Base-by-base conservation (phyloP, 2,888 invertebrate species). In the Xestia xanthographa region DNA sequence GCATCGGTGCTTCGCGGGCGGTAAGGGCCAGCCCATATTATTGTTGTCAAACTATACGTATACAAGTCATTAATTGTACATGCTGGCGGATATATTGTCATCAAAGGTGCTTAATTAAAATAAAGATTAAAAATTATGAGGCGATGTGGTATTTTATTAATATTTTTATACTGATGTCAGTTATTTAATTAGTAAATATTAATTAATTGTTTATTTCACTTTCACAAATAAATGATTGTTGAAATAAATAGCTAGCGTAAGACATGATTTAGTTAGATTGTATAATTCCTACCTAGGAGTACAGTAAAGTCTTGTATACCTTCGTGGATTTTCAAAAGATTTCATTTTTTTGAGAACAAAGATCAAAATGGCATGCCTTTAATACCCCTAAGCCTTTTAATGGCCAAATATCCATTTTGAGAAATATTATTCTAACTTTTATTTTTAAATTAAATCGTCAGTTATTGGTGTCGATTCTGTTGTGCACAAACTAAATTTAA, bases 1-100 rank as follows among this genome's bases (percentile, higher is more conserved):
- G 78, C 62, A 86, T 84, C 50, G 73, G 73, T 45, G n/a, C 29
- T 65, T 38, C 65, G 66, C 66, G 63, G 56, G 71, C 50, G 65
- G 56, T 81, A 34, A 58, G 34, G 66, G 53, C 69, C 22, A 5
- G 62, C 29, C 50, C 38, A 53, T 45, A 34, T 17, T 67, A 67
- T 43, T 68, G 56, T 53, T 69, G 38, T 67, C 6, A 38, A 1
- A 34, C 22, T 45, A 9, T 53, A 38, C 60, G 71, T 45, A 9
- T 53, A 38, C 60, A 75, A 34, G 58, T 56, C 45, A 79, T 76
- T 82, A n/a, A n/a, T n/a, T 41, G 34, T 48, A 70, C 63, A 58
- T 8, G 43, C 17, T 20, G 14, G 22, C n/a, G 53, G 48, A 43
- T 65, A 34, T 43, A 12, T 43, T 77, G 81, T 58, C 63, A 50